phyloP scores from a whole-genome alignment of 2,113 vertebrate genomes.

The Podarcis muralis region DNA sequence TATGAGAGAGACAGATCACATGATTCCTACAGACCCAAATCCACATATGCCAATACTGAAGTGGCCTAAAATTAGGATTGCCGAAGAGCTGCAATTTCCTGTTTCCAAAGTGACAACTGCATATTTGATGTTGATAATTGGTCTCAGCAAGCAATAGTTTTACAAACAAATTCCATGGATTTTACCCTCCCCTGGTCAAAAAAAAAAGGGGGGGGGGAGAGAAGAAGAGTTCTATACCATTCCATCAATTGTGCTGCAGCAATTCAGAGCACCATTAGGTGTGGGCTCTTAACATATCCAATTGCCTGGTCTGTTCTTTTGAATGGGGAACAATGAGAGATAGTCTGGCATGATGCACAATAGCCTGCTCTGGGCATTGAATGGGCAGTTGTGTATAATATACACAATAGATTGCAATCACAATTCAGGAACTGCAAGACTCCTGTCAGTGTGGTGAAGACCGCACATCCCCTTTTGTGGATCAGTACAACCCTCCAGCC shows the following conservation, averaged over 20 bases:
- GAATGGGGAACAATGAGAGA: slow-evolving; percentile 2
- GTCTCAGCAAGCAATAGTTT: neutral
- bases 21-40: neutral
- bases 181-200: no score
- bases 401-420: neutral
- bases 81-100: neutral
- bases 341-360: neutral
- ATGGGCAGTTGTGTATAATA: slow-evolving; percentile 10
- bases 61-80: slow-evolving; percentile 7
- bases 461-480: neutral
- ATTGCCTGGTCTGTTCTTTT: neutral
- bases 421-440: neutral
- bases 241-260: neutral
- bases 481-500: neutral
- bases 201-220: neutral
- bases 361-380: neutral
- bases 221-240: neutral
- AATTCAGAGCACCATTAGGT: neutral
- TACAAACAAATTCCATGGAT: neutral
- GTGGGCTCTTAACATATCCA: neutral
- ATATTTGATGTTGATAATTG: neutral
- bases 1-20: neutral
- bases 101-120: neutral
- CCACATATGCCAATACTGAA: neutral
- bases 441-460: neutral